Conservation (phyloP, 1,140 invertebrate species). For the Bombus superbus region DNA sequence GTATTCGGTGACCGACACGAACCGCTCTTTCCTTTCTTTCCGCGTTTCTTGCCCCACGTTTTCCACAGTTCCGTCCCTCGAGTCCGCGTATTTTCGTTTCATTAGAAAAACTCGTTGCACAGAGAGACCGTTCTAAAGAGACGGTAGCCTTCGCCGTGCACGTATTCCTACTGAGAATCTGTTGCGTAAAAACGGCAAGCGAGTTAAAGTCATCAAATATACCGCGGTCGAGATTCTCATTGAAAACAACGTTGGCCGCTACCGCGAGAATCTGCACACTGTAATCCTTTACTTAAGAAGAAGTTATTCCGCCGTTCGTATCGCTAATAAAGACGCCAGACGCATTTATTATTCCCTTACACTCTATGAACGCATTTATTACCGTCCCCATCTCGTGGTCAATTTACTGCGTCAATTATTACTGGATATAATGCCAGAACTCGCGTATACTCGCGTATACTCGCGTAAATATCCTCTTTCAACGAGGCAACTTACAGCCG, state of each 20-base stretch:
- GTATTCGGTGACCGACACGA: slow-evolving; percentile 64
- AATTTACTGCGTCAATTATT: slow-evolving; percentile 13
- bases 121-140: background rate
- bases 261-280: background rate
- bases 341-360: slow-evolving; percentile 5
- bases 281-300: background rate
- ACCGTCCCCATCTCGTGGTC: background rate
- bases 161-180: no score
- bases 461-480: slow-evolving; percentile 14
- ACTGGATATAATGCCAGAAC: background rate
- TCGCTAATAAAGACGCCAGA: slow-evolving; percentile 9
- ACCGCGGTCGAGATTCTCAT: background rate
- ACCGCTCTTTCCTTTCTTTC: slow-evolving; percentile 62
- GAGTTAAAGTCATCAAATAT: background rate
- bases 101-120: background rate
- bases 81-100: background rate
- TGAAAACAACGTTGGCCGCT: background rate
- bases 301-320: background rate
- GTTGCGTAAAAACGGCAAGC: background rate
- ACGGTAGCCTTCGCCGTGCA: no score
- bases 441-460: background rate
- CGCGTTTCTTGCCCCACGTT: slow-evolving; percentile 47
- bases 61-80: background rate
- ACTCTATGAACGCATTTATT: slow-evolving; percentile 21
- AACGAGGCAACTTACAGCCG: background rate